Percentiles rank a stretch among this genome's conserved stretches.
These are phyloP conservation scores for Blera fallax DNA, from an alignment of 2,888 invertebrate genomes.

Conservation along the genomic window DNA sequence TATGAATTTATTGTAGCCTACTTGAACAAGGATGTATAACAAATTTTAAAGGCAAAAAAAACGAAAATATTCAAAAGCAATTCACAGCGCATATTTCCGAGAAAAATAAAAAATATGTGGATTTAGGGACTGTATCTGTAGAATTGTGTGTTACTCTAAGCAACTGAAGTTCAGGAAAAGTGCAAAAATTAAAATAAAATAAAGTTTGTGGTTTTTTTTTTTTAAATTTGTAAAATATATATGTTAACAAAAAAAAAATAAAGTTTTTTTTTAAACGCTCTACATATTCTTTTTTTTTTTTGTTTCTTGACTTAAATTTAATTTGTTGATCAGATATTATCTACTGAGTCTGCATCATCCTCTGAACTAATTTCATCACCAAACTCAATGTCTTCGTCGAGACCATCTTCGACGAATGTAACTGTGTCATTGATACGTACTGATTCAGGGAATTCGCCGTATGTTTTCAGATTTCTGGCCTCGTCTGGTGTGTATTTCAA, in stretches of 20 bases:
- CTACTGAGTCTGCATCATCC: conserved; percentile 91
- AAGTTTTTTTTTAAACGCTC: conserved; percentile 12
- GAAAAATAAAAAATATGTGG: conserved; percentile 42
- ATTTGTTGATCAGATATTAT: conserved; percentile 84
- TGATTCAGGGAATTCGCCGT: conserved; percentile 99
- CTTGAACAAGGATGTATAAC: conserved; percentile 47
- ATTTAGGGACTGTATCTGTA: neutral
- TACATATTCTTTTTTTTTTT: conserved; percentile 29
- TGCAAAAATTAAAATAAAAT: conserved; percentile 34
- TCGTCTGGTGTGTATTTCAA: conserved; percentile 99
- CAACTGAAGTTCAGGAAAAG: conserved; percentile 1
- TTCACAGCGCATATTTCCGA: conserved; percentile 68
- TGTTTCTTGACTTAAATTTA: conserved; percentile 54
- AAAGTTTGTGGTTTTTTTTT: conserved; percentile 24
- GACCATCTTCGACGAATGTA: conserved; percentile 96
- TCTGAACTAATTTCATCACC: conserved; percentile 97
- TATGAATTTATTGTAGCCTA: conserved; percentile 49
- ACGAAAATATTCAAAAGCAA: conserved; percentile 39
- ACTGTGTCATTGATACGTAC: conserved; percentile 98
- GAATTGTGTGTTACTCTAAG: neutral
- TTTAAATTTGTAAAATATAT: conserved; percentile 47
- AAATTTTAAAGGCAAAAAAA: conserved; percentile 30
- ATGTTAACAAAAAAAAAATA: conserved; percentile 53
- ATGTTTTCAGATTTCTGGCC: conserved; percentile 98
- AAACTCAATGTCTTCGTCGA: conserved; percentile 98